Evolutionary conservation across 2,888 invertebrate genomes (phyloP), one percentile per base, ranked within the genome.

Genomic region (Brachyptera putata): DNA sequence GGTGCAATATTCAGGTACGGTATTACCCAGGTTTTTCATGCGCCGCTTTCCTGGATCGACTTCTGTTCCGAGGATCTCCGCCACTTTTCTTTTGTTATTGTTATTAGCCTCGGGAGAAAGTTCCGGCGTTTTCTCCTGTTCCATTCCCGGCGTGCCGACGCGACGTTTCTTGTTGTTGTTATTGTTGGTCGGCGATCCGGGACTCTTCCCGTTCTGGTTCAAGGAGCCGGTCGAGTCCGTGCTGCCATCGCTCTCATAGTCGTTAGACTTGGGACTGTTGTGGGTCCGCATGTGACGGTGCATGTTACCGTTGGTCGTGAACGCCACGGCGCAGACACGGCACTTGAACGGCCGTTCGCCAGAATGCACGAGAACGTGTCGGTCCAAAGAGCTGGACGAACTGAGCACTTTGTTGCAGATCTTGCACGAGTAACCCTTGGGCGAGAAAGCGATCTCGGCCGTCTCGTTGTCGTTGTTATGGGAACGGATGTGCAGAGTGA

Each of bases 221-320:
- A 69, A 68, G 64, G 69, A 69, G 63, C 68, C 69, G 64, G 68
- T 68, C 13, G 70, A 70, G n/a, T n/a, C 62, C 21, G 64, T 61
- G 34, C 65, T 65, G n/a, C 65, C 66, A 3, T 64, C 64, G 30
- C 66, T 65, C 37, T 65, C 67, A 26, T 62, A 68, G 65, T 72
- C 72, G 53, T 70, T 22, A 13, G 13, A 21, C 46, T 48, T 48
- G 48, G 26, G 49, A 30, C 34, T 50, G 63, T 80, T 80, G 72
- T 87, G 87, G 1, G 87, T 88, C 62, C 89, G 79, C 80, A 87
- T 83, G 73, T 91, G 91, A 37, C 90, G 78, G 71, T 89, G 89
- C 89, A 91, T 89, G 74, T 89, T 91, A 24, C 89, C 90, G 72
- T 90, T 91, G 13, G 90, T 90, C 34, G 89, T 89, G 74, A 91